These are phyloP conservation scores for Cyrtodaria siliqua DNA, from an alignment of 2,888 invertebrate species.

Conservation along the genomic window DNA sequence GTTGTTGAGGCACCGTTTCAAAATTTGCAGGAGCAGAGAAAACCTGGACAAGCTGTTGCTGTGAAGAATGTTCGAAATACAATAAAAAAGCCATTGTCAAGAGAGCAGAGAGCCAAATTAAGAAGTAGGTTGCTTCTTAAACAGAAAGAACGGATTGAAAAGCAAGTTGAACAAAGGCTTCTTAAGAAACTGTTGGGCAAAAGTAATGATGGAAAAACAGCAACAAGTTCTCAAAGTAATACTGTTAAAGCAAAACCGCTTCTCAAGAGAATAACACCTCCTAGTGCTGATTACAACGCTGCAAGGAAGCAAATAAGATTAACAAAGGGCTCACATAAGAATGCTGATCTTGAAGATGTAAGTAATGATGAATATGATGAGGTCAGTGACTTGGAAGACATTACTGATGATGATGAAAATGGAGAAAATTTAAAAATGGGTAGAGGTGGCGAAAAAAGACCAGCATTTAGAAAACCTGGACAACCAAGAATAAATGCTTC, in stretches of 20 bases:
- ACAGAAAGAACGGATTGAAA: slow-evolving; percentile 38
- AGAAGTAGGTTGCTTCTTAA: slow-evolving; percentile 24
- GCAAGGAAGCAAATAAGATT: slow-evolving; percentile 21
- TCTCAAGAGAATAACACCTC: slow-evolving; percentile 40
- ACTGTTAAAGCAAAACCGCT: slow-evolving; percentile 22
- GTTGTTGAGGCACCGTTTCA: background rate
- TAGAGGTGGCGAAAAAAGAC: slow-evolving; percentile 19
- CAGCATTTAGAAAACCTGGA: slow-evolving; percentile 50
- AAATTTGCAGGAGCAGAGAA: background rate
- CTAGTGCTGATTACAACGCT: slow-evolving; percentile 11
- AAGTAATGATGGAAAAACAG: background rate
- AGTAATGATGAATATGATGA: slow-evolving; percentile 48
- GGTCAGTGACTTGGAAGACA: slow-evolving; percentile 53
- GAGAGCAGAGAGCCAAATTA: slow-evolving; percentile 16
- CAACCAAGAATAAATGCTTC: slow-evolving; percentile 24
- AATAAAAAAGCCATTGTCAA: slow-evolving; percentile 24
- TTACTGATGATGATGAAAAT: slow-evolving; percentile 53
- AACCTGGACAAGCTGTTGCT: background rate
- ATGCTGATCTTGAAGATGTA: slow-evolving; percentile 29
- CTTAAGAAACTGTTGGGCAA: slow-evolving; percentile 32
- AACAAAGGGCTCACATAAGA: slow-evolving; percentile 1
- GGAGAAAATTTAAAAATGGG: slow-evolving; percentile 22
- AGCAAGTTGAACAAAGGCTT: slow-evolving; percentile 40
- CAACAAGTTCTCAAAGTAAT: background rate
- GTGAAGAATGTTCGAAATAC: background rate